Evolutionary conservation across 2,113 vertebrate species (phyloP), one percentile per base, ranked within the genome.

Genomic region (Calypte anna): DNA sequence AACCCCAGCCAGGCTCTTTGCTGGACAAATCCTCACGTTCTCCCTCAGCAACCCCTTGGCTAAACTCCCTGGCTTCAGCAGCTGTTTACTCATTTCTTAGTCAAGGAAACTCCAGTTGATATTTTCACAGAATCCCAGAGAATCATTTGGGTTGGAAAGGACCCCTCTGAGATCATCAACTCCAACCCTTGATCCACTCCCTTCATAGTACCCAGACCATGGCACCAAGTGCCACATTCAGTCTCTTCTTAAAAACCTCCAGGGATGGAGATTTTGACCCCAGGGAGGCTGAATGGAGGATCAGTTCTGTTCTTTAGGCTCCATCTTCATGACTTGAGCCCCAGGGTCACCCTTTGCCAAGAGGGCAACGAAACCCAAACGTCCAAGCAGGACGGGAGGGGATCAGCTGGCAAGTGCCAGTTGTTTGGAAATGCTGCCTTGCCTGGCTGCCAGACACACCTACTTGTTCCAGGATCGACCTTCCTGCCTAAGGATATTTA

Each of bases 401-500:
- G 64, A 69, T 23, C 62, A 79, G 5, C 69, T 6, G 31, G 7
- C 17, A 22, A 73, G 16, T 40, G 2, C 62, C 80, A 23, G 23
- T 14, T 80, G 40, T 88, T 83, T 44, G n/a, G 86, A 87, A 88
- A 63, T 19, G 27, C 68, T 31, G 76, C 95, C 67, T 84, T 43
- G 67, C 90, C 75, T 7, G 19, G 72, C 61, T 83, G 43, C 64
- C 11, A 48, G 62, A 12, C 80, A 50, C 80, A 61, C 84, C 93
- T 87, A 20, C 68, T 40, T 46, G 73, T 86, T 92, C 95, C 90
- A 75, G 81, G 84, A 83, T 62, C 25, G 22, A 78, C 93, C 77
- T 90, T 96, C 88, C 91, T 48, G 36, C 94, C 96, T 55, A 3
- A 15, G 94, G 92, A 61, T 51, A 53, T 78, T 68, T 24, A 63